Evolutionary conservation across 2,888 invertebrate species (phyloP).

Genomic region (Apantesis nais): DNA sequence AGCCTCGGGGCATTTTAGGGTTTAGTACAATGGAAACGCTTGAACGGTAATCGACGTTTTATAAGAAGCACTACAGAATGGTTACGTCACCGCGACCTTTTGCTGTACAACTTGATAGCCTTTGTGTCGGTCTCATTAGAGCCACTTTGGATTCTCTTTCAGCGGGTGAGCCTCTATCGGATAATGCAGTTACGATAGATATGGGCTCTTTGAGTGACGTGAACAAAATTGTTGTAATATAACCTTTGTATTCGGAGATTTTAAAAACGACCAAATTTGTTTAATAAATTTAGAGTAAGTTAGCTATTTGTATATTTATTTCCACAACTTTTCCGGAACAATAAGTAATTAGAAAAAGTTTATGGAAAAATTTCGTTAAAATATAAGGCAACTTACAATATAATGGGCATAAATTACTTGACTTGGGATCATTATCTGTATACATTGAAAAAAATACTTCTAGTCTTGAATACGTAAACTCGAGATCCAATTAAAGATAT

Average conservation of each 20-base stretch:
- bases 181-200: conserved; percentile 48
- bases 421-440: conserved; percentile 42
- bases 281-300: no score
- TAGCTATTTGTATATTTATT: no score
- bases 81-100: conserved; percentile 65
- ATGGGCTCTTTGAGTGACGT: conserved; percentile 31
- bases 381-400: conserved; percentile 19
- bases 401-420: conserved; percentile 26
- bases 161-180: conserved; percentile 43
- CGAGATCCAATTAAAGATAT: conserved; percentile 53
- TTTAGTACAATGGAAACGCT: conserved; percentile 71
- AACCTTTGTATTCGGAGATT: conserved; percentile 12
- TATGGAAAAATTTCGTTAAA: not conserved
- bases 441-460: conserved; percentile 34
- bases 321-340: no score
- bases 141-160: conserved; percentile 64
- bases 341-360: no score
- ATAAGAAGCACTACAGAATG: conserved; percentile 67
- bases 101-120: conserved; percentile 58
- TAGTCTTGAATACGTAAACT: conserved; percentile 41
- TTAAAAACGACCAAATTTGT: not conserved
- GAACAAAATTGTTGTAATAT: conserved; percentile 33
- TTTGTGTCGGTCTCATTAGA: conserved; percentile 69
- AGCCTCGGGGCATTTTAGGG: conserved; percentile 67
- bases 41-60: conserved; percentile 73